A percentile compares a stretch with the other conserved stretches of the same genome.
These are phyloP conservation scores for Metacarcinus magister DNA, from an alignment of 2,888 invertebrate species.

Conservation along the genomic window DNA sequence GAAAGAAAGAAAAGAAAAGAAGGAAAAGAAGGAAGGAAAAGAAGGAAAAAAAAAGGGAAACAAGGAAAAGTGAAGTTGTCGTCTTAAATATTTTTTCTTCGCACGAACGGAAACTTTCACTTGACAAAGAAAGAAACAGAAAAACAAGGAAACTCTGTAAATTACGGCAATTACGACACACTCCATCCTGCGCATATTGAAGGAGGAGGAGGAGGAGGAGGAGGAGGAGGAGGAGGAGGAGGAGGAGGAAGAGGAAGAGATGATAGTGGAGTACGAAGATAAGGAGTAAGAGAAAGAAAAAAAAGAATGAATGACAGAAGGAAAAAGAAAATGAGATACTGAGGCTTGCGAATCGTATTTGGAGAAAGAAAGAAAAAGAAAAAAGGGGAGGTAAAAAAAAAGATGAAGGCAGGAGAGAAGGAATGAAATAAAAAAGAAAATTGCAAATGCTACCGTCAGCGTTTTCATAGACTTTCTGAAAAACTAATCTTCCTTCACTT, in stretches of 20 bases:
- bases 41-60: background rate
- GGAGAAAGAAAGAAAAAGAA: background rate
- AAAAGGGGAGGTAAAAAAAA: background rate
- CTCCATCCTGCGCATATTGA: background rate
- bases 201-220: constrained; percentile 13
- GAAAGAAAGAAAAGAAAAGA: background rate
- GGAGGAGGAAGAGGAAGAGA: background rate
- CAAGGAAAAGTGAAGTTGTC: background rate
- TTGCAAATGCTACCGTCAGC: background rate
- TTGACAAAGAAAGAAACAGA: background rate
- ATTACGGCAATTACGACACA: constrained; percentile 31
- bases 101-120: background rate
- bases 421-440: background rate
- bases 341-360: background rate
- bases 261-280: background rate
- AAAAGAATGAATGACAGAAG: background rate
- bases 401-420: background rate
- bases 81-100: background rate
- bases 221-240: background rate
- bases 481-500: background rate
- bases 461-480: no score
- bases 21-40: background rate
- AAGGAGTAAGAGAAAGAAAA: constrained; percentile 16
- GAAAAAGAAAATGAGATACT: background rate
- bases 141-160: constrained; percentile 26